These are phyloP conservation scores for Manduca sexta DNA, from an alignment of 1,140 invertebrate genomes.

Conservation along the genomic window DNA sequence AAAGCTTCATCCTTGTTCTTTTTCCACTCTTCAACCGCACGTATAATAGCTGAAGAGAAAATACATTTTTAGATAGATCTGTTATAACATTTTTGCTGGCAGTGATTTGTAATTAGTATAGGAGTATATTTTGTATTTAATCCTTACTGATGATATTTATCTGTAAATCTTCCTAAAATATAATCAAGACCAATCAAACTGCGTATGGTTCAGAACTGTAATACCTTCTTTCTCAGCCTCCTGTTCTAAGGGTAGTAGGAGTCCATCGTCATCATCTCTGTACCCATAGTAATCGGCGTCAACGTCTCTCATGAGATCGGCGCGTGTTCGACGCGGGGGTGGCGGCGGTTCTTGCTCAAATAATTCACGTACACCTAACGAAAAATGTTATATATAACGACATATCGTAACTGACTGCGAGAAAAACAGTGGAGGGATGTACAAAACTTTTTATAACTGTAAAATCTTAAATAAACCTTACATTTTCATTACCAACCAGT, in stretches of 20 bases:
- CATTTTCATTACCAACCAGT: too few relatives aligned
- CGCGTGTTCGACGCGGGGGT: constrained; percentile 91
- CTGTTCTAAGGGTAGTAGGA: constrained; percentile 91
- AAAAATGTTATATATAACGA: constrained; percentile 1
- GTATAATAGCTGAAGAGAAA: constrained; percentile 73
- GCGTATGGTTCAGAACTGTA: not conserved
- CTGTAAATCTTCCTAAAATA: too few relatives aligned
- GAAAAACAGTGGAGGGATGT: too few relatives aligned
- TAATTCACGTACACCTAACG: constrained; percentile 91
- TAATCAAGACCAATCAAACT: not conserved
- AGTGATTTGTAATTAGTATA: too few relatives aligned
- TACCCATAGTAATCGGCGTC: constrained; percentile 99
- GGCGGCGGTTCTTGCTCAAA: constrained; percentile 97
- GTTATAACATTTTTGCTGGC: too few relatives aligned
- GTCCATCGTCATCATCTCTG: constrained; percentile 97
- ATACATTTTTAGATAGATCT: too few relatives aligned
- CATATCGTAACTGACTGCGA: too few relatives aligned
- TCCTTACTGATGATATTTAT: too few relatives aligned
- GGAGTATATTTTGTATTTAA: too few relatives aligned
- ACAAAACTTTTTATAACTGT: too few relatives aligned
- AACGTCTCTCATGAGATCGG: constrained; percentile 98
- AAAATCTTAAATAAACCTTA: too few relatives aligned
- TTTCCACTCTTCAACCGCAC: constrained; percentile 78
- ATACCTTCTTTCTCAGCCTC: constrained; percentile 82
- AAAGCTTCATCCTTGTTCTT: constrained; percentile 72